Evolutionary conservation across 2,797 vertebrate genomes (phyloP), one percentile per base, ranked within the genome.

Genomic region (Danio albolineatus): DNA sequence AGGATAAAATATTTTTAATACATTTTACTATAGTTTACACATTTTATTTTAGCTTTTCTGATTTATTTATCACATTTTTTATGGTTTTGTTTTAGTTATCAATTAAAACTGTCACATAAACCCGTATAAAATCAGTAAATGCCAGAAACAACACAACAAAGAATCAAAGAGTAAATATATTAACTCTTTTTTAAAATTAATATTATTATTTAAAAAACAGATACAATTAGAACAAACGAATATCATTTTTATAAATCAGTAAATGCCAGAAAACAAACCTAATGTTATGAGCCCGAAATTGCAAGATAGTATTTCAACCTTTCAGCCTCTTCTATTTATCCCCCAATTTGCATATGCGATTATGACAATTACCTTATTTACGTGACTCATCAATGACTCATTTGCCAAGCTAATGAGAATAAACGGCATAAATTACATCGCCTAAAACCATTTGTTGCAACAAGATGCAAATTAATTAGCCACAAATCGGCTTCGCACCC

Each of bases 371-470:
- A 17, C 56, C 44, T 28, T 2, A 70, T 78, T 71, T 28, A 21
- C 21, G 28, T 70, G 76, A 74, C 44, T 60, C 57, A 60, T 7
- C 4, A 60, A 60, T 60, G 71, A 78, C 28, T 78, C 44, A 70
- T 43, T 78, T 70, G 36, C 10, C 6, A 51, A 44, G 14, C 65
- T 70, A 43, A 78, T 60, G 64, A 70, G 54, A 71, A 78, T n/a
- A 71, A 78, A 71, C 46, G 7, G 16, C 19, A 59, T 16, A 14
- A 41, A 71, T 41, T 61, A 43, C n/a, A 71, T 14, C 5, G 10
- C 36, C 46, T 70, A 36, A 51, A 78, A 78, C 66, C 61, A 51
- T 78, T 53, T 19, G 43, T 46, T 7, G 4, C 0, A 3, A 71
- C 46, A 44, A 51, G 17, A 78, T 61, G 46, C 38, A 36, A 53